These are phyloP conservation scores for Apoda limacodes DNA, from an alignment of 2,888 invertebrate genomes.

Conservation along the genomic window DNA sequence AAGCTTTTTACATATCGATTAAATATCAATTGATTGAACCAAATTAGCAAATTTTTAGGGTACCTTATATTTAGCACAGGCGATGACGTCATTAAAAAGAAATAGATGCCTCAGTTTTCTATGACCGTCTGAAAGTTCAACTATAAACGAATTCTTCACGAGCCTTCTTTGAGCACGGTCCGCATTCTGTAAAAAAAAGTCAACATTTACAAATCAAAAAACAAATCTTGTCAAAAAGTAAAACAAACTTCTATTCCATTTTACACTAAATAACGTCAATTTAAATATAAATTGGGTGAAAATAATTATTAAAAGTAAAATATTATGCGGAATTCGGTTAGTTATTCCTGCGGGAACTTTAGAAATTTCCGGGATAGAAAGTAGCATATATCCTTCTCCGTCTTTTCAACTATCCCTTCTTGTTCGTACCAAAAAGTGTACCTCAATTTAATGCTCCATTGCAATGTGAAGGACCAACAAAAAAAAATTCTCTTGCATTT, in stretches of 20 bases:
- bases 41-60: constrained; percentile 17
- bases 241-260: not conserved
- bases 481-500: no score
- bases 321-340: no score
- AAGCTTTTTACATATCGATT: not conserved
- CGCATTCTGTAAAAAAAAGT: constrained; percentile 67
- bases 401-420: no score
- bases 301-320: no score
- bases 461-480: no score
- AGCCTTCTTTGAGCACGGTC: constrained; percentile 87
- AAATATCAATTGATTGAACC: no score
- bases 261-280: not conserved
- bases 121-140: constrained; percentile 89
- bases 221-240: not conserved
- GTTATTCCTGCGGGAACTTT: no score
- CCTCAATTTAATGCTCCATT: no score
- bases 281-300: not conserved
- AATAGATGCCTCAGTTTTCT: constrained; percentile 93
- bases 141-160: constrained; percentile 94
- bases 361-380: no score
- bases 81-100: constrained; percentile 94
- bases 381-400: no score
- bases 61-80: constrained; percentile 94
- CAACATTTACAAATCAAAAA: no score
- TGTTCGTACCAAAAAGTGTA: no score